Percentiles rank a stretch among this genome's conserved stretches.
Conservation (phyloP, 2,113 vertebrate genomes). For the Eretmochelys imbricata region DNA sequence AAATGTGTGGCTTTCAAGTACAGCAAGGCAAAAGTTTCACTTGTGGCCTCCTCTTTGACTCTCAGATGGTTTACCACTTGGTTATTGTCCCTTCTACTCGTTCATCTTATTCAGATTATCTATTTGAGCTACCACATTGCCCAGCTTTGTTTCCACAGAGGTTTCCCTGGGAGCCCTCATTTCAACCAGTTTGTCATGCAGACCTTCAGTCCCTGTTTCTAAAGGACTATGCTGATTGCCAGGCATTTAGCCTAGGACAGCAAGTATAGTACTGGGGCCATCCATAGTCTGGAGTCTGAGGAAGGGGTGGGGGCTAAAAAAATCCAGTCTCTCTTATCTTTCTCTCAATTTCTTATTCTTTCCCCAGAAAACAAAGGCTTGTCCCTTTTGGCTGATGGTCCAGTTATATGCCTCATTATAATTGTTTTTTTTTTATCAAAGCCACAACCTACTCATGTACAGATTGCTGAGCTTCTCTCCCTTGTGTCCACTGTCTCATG, state of each 20-base stretch:
- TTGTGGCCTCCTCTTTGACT: neutral
- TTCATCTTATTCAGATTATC: neutral
- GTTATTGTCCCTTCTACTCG: neutral
- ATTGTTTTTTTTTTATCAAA: too few species aligned
- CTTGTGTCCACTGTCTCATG: neutral
- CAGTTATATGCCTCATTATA: neutral
- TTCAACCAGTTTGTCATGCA: neutral
- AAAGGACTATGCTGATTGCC: neutral
- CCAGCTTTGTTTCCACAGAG: neutral
- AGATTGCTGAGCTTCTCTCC: neutral
- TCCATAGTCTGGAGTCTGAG: neutral
- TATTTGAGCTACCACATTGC: neutral
- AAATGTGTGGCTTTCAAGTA: neutral
- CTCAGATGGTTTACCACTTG: neutral
- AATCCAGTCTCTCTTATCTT: neutral
- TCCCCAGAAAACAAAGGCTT: accelerated
- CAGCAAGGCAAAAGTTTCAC: neutral
- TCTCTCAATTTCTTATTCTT: neutral
- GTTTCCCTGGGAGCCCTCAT: neutral
- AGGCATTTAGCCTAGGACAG: neutral
- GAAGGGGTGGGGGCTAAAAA: neutral
- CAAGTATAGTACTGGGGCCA: neutral
- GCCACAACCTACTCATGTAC: too few species aligned
- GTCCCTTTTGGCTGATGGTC: neutral
- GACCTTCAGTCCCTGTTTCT: neutral